Base-by-base conservation (phyloP, 2,113 vertebrate genomes). In the Apteryx owenii region DNA sequence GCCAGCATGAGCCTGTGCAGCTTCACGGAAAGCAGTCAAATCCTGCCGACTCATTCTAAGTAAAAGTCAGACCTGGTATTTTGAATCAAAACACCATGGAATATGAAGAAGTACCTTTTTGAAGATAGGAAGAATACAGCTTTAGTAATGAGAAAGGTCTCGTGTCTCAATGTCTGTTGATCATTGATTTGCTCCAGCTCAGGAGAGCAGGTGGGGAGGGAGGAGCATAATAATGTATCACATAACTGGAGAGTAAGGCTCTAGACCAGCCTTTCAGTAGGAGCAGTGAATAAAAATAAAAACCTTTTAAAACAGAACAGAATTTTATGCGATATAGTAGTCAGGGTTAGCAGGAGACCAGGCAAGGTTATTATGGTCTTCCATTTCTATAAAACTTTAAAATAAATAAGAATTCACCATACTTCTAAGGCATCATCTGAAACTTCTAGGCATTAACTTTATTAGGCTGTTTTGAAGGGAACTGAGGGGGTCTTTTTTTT, bases 1-100 rank as follows among this genome's bases (percentile, higher is more conserved):
- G 11, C 5, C 48, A 33, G 20, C 1, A 2, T 1, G 2, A 65
- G 10, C 12, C 21, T 69, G 10, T 33, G 40, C 53, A 71, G 3
- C 20, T 33, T 60, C 31, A n/a, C 71, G 22, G 25, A 93, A 85
- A 70, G 66, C 8, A 26, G 36, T 36, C 38, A 29, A 77, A 61
- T 76, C n/a, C 28, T 82, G 42, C 29, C 21, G 29, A 69, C 2
- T 31, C 2, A 38, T 62, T 44, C 66, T 54, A 91, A 61, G 42
- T 61, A 70, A 70, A 42, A 51, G 7, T 64, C 26, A 46, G n/a
- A 65, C 1, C 0, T 26, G 13, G 8, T 15, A 38, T 58, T 78
- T 50, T 62, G 36, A 69, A 70, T 73, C 20, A 86, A 73, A 92
- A 3, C 6, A 58, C 17, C 20, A 53, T 21, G 19, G 73, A 89